Conservation (phyloP, 2,888 invertebrate species). For the Tuta absoluta region DNA sequence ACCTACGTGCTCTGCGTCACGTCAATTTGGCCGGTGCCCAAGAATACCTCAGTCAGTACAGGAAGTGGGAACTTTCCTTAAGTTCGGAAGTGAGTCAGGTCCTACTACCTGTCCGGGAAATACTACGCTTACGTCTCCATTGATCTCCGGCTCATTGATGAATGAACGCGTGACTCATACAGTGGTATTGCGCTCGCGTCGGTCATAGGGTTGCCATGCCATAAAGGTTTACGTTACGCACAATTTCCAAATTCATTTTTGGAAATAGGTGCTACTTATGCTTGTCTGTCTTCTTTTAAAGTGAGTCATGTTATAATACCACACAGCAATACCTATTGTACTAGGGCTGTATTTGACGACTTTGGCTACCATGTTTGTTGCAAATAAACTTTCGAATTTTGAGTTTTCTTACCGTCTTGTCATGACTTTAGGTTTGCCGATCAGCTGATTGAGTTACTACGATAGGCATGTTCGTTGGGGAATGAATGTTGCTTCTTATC, state of each 20-base stretch:
- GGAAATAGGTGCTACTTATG: too few relatives aligned
- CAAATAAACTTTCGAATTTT: too few relatives aligned
- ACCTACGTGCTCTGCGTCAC: not conserved
- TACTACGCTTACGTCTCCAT: constrained; percentile 16
- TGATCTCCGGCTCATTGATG: constrained; percentile 26
- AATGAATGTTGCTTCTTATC: too few relatives aligned
- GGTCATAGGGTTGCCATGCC: not conserved
- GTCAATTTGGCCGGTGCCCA: not conserved
- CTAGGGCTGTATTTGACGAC: too few relatives aligned
- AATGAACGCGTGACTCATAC: constrained; percentile 30
- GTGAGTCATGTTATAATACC: too few relatives aligned
- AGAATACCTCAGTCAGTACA: not conserved
- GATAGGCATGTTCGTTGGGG: too few relatives aligned
- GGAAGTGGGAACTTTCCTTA: constrained; percentile 13
- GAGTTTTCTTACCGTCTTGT: too few relatives aligned
- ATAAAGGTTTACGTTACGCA: not conserved
- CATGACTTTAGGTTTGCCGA: too few relatives aligned
- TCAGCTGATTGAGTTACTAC: too few relatives aligned
- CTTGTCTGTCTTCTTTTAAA: too few relatives aligned
- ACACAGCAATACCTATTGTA: too few relatives aligned
- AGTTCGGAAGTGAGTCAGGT: constrained; percentile 20
- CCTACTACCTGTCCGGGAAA: constrained; percentile 20
- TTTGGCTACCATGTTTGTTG: too few relatives aligned
- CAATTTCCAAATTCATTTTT: not conserved
- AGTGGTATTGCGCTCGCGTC: not conserved